Evolutionary conservation across 2,797 vertebrate species (phyloP).

Genomic region (Centropyge bicolor): DNA sequence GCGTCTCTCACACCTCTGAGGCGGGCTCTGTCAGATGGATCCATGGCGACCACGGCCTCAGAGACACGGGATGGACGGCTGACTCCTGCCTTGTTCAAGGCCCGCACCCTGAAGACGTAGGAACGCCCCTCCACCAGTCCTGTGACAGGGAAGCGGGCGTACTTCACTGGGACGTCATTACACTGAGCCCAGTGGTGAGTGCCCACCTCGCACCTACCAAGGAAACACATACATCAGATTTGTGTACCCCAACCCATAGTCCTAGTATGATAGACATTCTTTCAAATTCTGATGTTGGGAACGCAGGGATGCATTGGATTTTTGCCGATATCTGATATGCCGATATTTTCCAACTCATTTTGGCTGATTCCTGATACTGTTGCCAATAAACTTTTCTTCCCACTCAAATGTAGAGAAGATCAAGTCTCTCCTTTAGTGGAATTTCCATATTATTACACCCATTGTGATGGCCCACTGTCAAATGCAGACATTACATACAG

Average conservation of each 20-base stretch:
- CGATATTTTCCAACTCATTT: too few relatives aligned
- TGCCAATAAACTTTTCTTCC: too few relatives aligned
- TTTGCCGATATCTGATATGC: too few relatives aligned
- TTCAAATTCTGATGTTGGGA: too few relatives aligned
- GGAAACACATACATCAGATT: neutral
- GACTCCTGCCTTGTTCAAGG: slow-evolving; percentile 91
- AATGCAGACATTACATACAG: too few relatives aligned
- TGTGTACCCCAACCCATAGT: neutral
- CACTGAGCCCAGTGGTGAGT: slow-evolving; percentile 96
- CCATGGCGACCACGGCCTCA: slow-evolving; percentile 92
- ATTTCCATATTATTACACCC: too few relatives aligned
- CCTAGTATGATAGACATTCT: too few relatives aligned
- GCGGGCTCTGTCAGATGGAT: slow-evolving; percentile 93
- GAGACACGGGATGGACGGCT: slow-evolving; percentile 93
- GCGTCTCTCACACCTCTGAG: slow-evolving; percentile 86
- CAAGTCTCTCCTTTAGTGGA: too few relatives aligned
- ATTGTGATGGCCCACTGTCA: too few relatives aligned
- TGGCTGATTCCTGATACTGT: too few relatives aligned
- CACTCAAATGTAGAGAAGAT: too few relatives aligned
- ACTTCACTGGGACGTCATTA: slow-evolving; percentile 95
- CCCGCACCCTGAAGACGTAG: slow-evolving; percentile 94
- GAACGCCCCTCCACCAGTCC: slow-evolving; percentile 95
- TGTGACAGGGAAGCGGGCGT: slow-evolving; percentile 97
- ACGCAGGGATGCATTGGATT: too few relatives aligned
- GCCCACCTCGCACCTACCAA: slow-evolving; percentile 93